A percentile compares a stretch with the other conserved stretches of the same genome.
Evolutionary conservation across 35 echinoderm and acorn worm genomes (phyloP).

Genomic region (Holothuria glaberrima): DNA sequence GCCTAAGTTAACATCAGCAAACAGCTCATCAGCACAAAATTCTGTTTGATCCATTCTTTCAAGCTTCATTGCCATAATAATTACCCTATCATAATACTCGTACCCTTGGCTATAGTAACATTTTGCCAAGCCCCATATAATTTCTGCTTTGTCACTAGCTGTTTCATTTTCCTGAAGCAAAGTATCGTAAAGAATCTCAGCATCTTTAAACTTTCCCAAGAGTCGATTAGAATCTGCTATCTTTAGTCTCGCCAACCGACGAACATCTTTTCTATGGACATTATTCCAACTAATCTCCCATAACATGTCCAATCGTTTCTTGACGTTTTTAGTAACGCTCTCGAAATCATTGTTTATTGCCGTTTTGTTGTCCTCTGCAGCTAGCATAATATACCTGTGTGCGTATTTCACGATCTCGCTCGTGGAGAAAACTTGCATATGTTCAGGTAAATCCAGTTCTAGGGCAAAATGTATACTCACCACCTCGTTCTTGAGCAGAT

Average conservation of each 20-base stretch:
- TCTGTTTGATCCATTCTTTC: not conserved
- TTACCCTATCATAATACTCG: not conserved
- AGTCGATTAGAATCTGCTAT: not conserved
- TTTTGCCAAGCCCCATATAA: not conserved
- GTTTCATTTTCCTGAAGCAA: not conserved
- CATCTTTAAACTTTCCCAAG: not conserved
- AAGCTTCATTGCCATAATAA: not conserved
- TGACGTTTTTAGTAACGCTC: not conserved
- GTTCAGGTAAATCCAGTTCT: not conserved
- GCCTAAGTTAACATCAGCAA: not conserved
- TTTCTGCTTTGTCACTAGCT: not conserved
- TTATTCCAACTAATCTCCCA: not conserved
- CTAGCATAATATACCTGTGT: not conserved
- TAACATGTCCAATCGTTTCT: not conserved
- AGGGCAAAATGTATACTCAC: not conserved
- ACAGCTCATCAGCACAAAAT: not conserved
- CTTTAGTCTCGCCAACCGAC: not conserved
- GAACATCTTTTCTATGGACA: not conserved
- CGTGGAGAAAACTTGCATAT: not conserved
- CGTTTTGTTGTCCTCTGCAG: not conserved
- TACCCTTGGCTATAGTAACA: not conserved
- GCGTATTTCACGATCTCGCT: too few relatives aligned
- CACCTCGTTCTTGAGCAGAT: not conserved
- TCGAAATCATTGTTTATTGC: not conserved
- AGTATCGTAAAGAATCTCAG: not conserved